Evolutionary conservation across 2,888 invertebrate species (phyloP).

Genomic region (Griposia aprilina): DNA sequence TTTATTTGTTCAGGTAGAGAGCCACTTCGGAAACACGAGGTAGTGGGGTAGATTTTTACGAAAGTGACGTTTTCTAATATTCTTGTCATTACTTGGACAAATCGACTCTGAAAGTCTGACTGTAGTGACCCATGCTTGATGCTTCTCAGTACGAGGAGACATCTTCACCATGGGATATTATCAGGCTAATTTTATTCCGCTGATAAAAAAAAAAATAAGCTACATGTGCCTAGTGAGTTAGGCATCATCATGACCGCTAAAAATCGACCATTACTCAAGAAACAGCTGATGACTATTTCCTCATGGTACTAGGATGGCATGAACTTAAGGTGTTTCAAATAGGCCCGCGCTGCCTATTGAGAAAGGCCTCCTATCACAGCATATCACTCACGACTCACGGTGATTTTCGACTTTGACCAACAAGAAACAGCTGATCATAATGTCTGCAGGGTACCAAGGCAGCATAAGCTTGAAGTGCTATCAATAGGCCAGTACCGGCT

Average conservation of each 20-base stretch:
- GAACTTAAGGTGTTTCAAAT: constrained; percentile 29
- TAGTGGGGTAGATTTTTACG: not conserved
- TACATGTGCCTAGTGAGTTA: not conserved
- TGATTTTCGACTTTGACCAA: constrained; percentile 34
- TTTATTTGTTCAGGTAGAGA: not conserved
- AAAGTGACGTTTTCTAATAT: not conserved
- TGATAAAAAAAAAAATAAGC: not conserved
- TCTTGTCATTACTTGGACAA: not conserved
- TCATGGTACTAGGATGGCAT: constrained; percentile 33
- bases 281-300: constrained; percentile 45
- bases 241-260: not conserved
- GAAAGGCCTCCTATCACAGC: constrained; percentile 17
- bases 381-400: constrained; percentile 9
- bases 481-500: not conserved
- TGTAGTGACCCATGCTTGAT: not conserved
- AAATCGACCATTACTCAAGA: constrained; percentile 24
- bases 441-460: constrained; percentile 47
- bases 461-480: constrained; percentile 29
- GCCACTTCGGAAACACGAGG: not conserved
- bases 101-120: not conserved
- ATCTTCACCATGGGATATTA: not conserved
- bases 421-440: constrained; percentile 56
- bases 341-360: not conserved
- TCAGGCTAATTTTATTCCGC: not conserved
- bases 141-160: not conserved